Evolutionary conservation across 2,888 invertebrate genomes (phyloP).

Genomic region (Chalcis sispes): DNA sequence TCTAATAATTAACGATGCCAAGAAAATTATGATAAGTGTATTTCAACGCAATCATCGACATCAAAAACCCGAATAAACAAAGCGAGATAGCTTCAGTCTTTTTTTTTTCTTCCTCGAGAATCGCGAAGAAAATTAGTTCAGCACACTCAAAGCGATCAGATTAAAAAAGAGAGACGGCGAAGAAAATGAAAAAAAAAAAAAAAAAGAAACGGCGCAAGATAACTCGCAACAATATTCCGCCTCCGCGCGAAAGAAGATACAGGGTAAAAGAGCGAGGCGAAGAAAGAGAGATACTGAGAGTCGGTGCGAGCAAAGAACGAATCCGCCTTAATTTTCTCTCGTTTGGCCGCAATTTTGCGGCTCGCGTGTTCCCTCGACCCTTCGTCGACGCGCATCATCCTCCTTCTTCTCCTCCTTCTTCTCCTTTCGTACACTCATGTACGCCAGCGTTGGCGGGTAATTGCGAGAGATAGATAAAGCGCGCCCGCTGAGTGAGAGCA

Average conservation of each 20-base stretch:
- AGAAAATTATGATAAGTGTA: conserved; percentile 21
- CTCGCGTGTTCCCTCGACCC: background rate
- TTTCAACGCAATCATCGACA: background rate
- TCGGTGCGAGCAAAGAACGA: conserved; percentile 26
- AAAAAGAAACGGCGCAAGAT: conserved; percentile 21
- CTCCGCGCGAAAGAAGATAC: conserved; percentile 22
- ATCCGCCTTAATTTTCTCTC: conserved; percentile 53
- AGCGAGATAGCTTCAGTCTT: background rate
- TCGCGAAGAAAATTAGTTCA: conserved; percentile 32
- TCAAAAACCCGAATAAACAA: conserved; percentile 3
- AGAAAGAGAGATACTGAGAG: conserved; percentile 1
- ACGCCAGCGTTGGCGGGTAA: conserved; percentile 48
- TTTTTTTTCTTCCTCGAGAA: background rate
- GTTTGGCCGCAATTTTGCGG: conserved; percentile 53
- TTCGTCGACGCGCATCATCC: background rate
- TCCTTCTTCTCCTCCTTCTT: conserved; percentile 30
- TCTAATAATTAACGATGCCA: too few species aligned
- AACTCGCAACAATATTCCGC: conserved; percentile 52
- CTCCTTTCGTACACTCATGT: too few species aligned
- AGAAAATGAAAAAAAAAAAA: too few species aligned
- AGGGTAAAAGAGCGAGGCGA: background rate
- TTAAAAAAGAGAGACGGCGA: conserved; percentile 16
- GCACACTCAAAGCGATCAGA: conserved; percentile 32
- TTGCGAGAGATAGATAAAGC: conserved; percentile 48
- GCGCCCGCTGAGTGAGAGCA: conserved; percentile 34